phyloP scores from a whole-genome alignment of 2,888 invertebrate genomes.

The Rhagonycha fulva region DNA sequence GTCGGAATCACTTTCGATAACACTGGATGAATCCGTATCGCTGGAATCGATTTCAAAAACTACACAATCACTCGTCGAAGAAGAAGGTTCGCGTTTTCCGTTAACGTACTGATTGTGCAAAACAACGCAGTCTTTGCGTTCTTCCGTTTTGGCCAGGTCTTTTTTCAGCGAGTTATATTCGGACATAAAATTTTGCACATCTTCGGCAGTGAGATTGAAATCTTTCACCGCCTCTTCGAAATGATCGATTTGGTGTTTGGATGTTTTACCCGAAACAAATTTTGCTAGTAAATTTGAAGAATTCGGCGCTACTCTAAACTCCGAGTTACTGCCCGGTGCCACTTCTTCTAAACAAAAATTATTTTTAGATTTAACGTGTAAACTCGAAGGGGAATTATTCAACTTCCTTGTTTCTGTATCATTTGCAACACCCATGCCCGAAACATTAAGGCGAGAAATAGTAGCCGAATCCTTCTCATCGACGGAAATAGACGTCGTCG shows the following conservation, averaged over 20 bases:
- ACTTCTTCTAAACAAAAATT: slow-evolving; percentile 34
- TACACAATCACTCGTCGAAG: slow-evolving; percentile 28
- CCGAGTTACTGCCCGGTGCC: slow-evolving; percentile 52
- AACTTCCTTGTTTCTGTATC: slow-evolving; percentile 33
- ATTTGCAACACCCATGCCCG: slow-evolving; percentile 7
- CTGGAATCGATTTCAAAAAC: slow-evolving; percentile 32
- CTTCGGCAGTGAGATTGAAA: slow-evolving; percentile 51
- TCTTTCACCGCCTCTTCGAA: slow-evolving; percentile 51
- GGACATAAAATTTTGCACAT: slow-evolving; percentile 48
- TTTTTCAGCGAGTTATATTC: slow-evolving; percentile 26
- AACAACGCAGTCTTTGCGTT: slow-evolving; percentile 37
- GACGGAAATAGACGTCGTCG: not conserved
- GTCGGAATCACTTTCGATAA: slow-evolving; percentile 38
- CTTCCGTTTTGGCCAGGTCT: slow-evolving; percentile 43
- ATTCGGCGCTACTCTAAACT: slow-evolving; percentile 50
- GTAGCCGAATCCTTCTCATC: not conserved
- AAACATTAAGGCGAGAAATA: slow-evolving; percentile 20
- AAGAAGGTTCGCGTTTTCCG: slow-evolving; percentile 40
- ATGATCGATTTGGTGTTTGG: slow-evolving; percentile 31
- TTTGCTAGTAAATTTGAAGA: slow-evolving; percentile 36
- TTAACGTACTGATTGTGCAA: slow-evolving; percentile 33
- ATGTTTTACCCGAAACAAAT: slow-evolving; percentile 15
- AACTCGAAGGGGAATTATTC: slow-evolving; percentile 27
- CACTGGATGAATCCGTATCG: slow-evolving; percentile 35
- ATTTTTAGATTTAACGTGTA: slow-evolving; percentile 40